Evolutionary conservation across 2,888 invertebrate genomes (phyloP), one percentile per base, ranked within the genome.

Genomic region (Netelia inedita): DNA sequence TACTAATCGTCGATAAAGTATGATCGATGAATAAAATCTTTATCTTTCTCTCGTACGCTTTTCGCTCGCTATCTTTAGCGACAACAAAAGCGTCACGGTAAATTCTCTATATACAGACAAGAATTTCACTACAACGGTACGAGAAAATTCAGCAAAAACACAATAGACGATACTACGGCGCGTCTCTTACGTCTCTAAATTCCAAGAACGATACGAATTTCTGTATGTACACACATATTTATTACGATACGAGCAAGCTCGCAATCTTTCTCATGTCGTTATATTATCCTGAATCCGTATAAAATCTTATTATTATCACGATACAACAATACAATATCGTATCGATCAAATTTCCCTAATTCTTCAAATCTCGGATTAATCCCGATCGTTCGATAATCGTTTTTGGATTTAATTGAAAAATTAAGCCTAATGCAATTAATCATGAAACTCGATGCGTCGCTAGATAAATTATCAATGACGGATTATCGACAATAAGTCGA

Each of bases 181-280:
- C 23, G 6, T 5, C 14, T 43, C 21, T 14, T 9, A 59, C 11
- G 21, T 59, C 46, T 69, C 78, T 19, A 46, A 78, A 78, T 78
- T 78, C 78, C 43, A 8, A 28, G 78, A 78, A 78, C 19, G 35
- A 5, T 6, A 28, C 57, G 50, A 11, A 46, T 71, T 71, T 75
- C 55, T 61, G 35, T 71, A 28, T 61, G 35, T 71, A 28, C 28
- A 53, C 57, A 28, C 19, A 50, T 11, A 43, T 72, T 16, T 35
- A 69, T 53, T 21, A 57, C 57, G 46, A 14, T 46, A 57, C 57
- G 72, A 55, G 53, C 57, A 41, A 65, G 35, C 19, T 61, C 65
- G 50, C 46, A 19, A 50, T 50, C 14, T 28, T 14, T 8, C 57
- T 19, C 43, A 68, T 2, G 14, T 43, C 11, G 35, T 11, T 16